Evolutionary conservation across 2,888 invertebrate genomes (phyloP).

Genomic region (Lasioglossum marginatum): DNA sequence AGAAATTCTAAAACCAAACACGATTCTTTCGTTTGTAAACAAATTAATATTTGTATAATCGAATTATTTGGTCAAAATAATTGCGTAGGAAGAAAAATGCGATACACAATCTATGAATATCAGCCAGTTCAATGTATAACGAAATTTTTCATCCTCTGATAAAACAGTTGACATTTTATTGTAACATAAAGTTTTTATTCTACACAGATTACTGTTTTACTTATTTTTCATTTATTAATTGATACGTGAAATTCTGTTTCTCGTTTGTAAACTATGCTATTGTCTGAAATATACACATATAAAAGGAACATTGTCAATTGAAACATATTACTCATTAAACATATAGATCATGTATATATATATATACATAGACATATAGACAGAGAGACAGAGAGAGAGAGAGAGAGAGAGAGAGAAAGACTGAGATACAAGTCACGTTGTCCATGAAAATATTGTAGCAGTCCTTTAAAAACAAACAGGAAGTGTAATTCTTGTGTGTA

Average conservation of each 20-base stretch:
- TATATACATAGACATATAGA: background rate
- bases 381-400: no score
- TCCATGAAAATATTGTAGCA: constrained; percentile 59
- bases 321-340: background rate
- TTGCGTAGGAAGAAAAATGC: background rate
- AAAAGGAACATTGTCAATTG: constrained; percentile 4
- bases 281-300: background rate
- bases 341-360: background rate
- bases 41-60: constrained; percentile 46
- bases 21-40: constrained; percentile 56
- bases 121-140: background rate
- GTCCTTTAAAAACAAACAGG: constrained; percentile 63
- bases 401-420: no score
- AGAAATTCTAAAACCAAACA: background rate
- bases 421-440: background rate
- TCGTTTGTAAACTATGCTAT: background rate
- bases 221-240: constrained; percentile 2
- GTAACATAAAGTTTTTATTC: background rate
- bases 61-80: background rate
- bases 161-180: constrained; percentile 8
- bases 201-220: background rate
- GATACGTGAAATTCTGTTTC: background rate
- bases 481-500: constrained; percentile 65
- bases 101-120: background rate
- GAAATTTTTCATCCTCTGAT: background rate